phyloP scores from a whole-genome alignment of 2,797 vertebrate genomes.

The Trachurus trachurus region DNA sequence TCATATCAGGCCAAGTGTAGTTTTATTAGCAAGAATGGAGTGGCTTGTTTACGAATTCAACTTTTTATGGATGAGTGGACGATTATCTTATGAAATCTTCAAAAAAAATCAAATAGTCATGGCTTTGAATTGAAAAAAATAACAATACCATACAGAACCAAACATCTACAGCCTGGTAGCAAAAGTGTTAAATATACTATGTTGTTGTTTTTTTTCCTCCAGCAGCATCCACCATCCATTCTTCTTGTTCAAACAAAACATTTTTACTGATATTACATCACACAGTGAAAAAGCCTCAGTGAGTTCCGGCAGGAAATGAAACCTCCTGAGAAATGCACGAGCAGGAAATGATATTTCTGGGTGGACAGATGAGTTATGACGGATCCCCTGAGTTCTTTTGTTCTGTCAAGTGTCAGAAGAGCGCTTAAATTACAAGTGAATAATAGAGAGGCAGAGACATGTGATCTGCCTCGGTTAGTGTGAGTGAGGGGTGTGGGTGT shows the following conservation, averaged over 20 bases:
- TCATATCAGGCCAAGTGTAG: not conserved
- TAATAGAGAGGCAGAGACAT: constrained; percentile 59
- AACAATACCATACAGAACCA: not conserved
- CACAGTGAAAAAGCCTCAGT: constrained; percentile 38
- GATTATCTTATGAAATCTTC: not conserved
- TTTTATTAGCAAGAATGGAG: not conserved
- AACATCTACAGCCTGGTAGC: not conserved
- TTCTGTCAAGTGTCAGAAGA: constrained; percentile 63
- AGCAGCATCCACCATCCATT: constrained; percentile 9
- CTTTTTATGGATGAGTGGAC: not conserved
- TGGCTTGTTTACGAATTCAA: not conserved
- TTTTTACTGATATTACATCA: constrained; percentile 40
- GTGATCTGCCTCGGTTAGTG: constrained; percentile 67
- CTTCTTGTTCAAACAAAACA: constrained; percentile 26
- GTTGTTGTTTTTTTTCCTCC: not conserved
- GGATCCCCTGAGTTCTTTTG: constrained; percentile 71
- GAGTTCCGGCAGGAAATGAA: constrained; percentile 74
- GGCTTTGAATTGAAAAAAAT: no score
- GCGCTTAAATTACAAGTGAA: constrained; percentile 64
- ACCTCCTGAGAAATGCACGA: constrained; percentile 54
- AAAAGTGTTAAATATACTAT: constrained; percentile 4
- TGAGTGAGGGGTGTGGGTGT: constrained; percentile 73
- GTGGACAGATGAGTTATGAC: constrained; percentile 58
- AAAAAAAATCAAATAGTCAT: not conserved
- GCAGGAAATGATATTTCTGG: constrained; percentile 74